These are phyloP conservation scores for Drosophila nigricruria DNA, from an alignment of 2,888 invertebrate species.

Conservation along the genomic window DNA sequence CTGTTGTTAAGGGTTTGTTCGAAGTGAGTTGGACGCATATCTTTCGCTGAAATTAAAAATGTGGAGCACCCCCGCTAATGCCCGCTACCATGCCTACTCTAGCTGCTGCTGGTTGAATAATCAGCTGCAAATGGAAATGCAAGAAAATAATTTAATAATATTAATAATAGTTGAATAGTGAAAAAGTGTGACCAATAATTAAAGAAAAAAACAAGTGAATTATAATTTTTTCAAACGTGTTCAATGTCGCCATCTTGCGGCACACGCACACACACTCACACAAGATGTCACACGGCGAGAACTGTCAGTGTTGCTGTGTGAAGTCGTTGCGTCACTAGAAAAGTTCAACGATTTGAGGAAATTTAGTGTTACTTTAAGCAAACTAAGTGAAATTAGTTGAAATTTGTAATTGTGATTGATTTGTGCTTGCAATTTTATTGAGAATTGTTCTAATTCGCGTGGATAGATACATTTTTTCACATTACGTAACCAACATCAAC, in stretches of 20 bases:
- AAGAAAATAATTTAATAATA: conserved; percentile 23
- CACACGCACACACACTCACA: conserved; percentile 49
- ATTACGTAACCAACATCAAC: conserved; percentile 68
- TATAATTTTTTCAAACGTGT: conserved; percentile 66
- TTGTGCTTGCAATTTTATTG: conserved; percentile 18
- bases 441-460: conserved; percentile 22
- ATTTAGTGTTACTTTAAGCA: conserved; percentile 26
- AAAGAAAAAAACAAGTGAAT: conserved; percentile 44
- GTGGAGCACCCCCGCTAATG: conserved; percentile 47
- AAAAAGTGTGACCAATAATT: conserved; percentile 46
- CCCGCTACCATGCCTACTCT: conserved; percentile 25
- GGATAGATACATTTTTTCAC: conserved; percentile 31
- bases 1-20: conserved; percentile 85
- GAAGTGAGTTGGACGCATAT: conserved; percentile 82
- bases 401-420: background rate
- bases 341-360: conserved; percentile 40
- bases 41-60: conserved; percentile 43
- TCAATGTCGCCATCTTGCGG: conserved; percentile 74
- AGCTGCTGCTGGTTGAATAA: conserved; percentile 74
- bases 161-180: conserved; percentile 35
- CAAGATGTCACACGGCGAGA: conserved; percentile 56
- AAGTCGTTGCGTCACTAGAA: conserved; percentile 73
- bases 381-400: conserved; percentile 33
- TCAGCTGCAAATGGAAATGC: conserved; percentile 51
- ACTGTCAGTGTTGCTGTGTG: conserved; percentile 50